These are phyloP conservation scores for Etheostoma perlongum DNA, from an alignment of 2,797 vertebrate species.

Conservation along the genomic window DNA sequence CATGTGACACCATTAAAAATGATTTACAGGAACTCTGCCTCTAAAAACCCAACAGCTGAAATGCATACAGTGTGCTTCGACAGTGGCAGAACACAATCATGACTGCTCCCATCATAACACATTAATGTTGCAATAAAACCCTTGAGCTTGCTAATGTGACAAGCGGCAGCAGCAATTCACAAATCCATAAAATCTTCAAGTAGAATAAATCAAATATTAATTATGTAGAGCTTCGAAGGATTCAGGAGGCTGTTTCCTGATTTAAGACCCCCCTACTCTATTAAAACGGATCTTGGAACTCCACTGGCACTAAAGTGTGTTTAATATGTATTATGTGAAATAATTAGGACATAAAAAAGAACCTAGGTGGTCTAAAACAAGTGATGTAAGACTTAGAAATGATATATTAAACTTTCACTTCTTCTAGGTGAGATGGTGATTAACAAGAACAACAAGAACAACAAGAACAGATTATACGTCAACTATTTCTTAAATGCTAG, in stretches of 20 bases:
- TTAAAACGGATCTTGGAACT: slow-evolving; percentile 63
- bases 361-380: slow-evolving; percentile 29
- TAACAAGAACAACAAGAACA: too few species aligned
- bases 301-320: slow-evolving; percentile 55
- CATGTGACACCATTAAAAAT: slow-evolving; percentile 66
- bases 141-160: slow-evolving; percentile 85
- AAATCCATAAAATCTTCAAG: slow-evolving; percentile 78
- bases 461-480: not conserved
- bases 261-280: slow-evolving; percentile 72
- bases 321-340: slow-evolving; percentile 66
- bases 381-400: slow-evolving; percentile 39
- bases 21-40: slow-evolving; percentile 61
- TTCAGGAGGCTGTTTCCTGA: slow-evolving; percentile 72
- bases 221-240: slow-evolving; percentile 75
- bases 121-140: slow-evolving; percentile 82
- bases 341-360: slow-evolving; percentile 56
- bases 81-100: slow-evolving; percentile 66
- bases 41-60: slow-evolving; percentile 64
- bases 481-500: not conserved
- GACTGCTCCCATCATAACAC: slow-evolving; percentile 75
- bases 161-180: slow-evolving; percentile 79
- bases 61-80: slow-evolving; percentile 39
- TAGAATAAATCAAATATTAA: slow-evolving; percentile 82
- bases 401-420: slow-evolving; percentile 32
- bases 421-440: slow-evolving; percentile 3